Conservation (phyloP, 2,888 invertebrate genomes). For the Morpho deidamia region DNA sequence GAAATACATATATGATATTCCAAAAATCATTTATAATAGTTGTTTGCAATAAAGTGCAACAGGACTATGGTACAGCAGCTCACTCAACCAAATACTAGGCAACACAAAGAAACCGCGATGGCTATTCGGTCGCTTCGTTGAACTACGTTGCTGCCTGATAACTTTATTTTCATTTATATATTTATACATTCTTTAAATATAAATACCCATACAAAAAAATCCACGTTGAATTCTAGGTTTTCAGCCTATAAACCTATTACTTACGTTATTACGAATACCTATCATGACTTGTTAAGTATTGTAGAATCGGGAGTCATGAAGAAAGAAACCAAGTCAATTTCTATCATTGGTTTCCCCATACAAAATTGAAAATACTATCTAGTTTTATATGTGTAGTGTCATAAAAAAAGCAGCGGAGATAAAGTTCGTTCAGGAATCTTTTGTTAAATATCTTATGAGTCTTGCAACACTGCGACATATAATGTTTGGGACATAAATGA, state of each 20-base stretch:
- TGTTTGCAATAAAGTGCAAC: constrained; percentile 16
- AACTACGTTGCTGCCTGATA: constrained; percentile 57
- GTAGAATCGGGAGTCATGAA: no score
- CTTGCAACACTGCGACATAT: constrained; percentile 54
- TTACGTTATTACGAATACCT: no score
- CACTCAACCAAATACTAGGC: constrained; percentile 52
- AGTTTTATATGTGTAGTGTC: constrained; percentile 21
- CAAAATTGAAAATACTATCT: no score
- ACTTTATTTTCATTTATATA: constrained; percentile 28
- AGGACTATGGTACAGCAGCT: constrained; percentile 29
- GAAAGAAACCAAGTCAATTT: no score
- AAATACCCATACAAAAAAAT: no score
- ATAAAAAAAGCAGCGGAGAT: constrained; percentile 34
- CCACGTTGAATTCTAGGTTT: no score
- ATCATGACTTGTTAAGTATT: no score
- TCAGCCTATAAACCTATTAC: no score
- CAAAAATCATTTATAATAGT: constrained; percentile 7
- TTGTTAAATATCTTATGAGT: constrained; percentile 76
- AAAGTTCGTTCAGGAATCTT: constrained; percentile 57
- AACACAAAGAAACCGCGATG: constrained; percentile 57
- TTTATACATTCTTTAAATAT: no score
- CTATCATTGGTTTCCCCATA: no score
- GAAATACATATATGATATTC: not conserved
- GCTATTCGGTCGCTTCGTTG: constrained; percentile 52
- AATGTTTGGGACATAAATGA: constrained; percentile 10